Percentiles rank a stretch among this genome's conserved stretches.
These are phyloP conservation scores for Elmis aenea DNA, from an alignment of 2,888 invertebrate genomes.

Conservation along the genomic window DNA sequence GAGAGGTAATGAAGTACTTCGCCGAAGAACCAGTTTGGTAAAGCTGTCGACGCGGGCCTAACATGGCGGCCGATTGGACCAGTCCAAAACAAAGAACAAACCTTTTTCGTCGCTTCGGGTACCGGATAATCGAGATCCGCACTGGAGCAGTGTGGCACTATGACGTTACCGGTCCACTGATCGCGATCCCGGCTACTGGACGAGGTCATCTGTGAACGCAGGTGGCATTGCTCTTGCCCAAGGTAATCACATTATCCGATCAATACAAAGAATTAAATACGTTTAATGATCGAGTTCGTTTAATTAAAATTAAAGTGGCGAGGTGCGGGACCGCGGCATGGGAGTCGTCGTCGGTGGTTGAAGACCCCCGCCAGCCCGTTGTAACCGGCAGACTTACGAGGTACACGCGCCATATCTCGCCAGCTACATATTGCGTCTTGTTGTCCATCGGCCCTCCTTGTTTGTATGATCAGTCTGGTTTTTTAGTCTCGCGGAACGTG, in stretches of 20 bases:
- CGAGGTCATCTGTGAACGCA: slow-evolving; percentile 13
- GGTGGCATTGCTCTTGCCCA: slow-evolving; percentile 39
- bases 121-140: slow-evolving; percentile 14
- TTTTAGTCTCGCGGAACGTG: slow-evolving; percentile 28
- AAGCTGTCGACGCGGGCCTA: slow-evolving; percentile 22
- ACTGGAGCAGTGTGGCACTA: slow-evolving; percentile 23
- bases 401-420: slow-evolving; percentile 36
- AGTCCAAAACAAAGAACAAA: slow-evolving; percentile 36
- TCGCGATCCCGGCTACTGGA: slow-evolving; percentile 5
- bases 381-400: slow-evolving; percentile 29
- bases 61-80: slow-evolving; percentile 40
- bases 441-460: slow-evolving; percentile 24
- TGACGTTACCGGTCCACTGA: slow-evolving; percentile 14
- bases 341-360: slow-evolving; percentile 3
- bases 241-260: slow-evolving; percentile 43
- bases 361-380: slow-evolving; percentile 7
- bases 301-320: slow-evolving; percentile 46
- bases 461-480: slow-evolving; percentile 28
- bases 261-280: slow-evolving; percentile 36
- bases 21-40: slow-evolving; percentile 37
- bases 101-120: slow-evolving; percentile 13
- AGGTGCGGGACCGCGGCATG: slow-evolving; percentile 30
- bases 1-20: slow-evolving; percentile 27
- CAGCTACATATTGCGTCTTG: slow-evolving; percentile 34
- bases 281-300: slow-evolving; percentile 43